Conservation (phyloP, 2,797 vertebrate genomes). For the Diglossa cyanea region DNA sequence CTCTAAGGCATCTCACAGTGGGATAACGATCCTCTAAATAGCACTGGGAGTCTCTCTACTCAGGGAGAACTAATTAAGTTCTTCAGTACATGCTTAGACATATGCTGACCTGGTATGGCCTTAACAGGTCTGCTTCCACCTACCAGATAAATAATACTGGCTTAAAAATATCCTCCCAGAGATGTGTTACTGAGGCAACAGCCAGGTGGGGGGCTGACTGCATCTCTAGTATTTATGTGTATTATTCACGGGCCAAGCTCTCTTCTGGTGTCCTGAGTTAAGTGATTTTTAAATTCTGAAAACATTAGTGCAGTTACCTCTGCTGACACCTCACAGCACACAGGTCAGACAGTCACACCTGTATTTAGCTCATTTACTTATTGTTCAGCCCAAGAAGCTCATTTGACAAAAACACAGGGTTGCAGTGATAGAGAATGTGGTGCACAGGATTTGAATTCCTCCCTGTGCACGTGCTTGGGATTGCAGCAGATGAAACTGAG, state of each 20-base stretch:
- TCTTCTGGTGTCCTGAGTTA: not conserved
- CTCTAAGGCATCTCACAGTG: not conserved
- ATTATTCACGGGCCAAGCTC: not conserved
- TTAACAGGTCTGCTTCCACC: constrained; percentile 1
- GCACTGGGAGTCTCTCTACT: constrained; percentile 34
- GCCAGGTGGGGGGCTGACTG: not conserved
- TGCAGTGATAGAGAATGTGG: not conserved
- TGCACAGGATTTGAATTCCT: not conserved
- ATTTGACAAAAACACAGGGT: not conserved
- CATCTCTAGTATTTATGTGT: not conserved
- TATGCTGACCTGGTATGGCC: constrained; percentile 48
- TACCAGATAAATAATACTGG: constrained; percentile 21
- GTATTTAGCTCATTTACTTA: not conserved
- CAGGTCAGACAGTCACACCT: not conserved
- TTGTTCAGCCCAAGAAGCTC: not conserved
- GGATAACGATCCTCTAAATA: constrained; percentile 40
- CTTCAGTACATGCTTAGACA: constrained; percentile 53
- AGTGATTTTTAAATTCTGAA: not conserved
- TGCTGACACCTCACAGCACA: not conserved
- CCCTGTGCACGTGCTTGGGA: not conserved
- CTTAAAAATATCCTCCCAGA: constrained; percentile 12
- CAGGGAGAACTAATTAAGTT: constrained; percentile 44
- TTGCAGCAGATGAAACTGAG: not conserved
- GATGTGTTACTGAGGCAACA: constrained; percentile 47
- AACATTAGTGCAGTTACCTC: not conserved